Base-by-base conservation (phyloP, 1,140 invertebrate genomes). In the Drosophila erecta region DNA sequence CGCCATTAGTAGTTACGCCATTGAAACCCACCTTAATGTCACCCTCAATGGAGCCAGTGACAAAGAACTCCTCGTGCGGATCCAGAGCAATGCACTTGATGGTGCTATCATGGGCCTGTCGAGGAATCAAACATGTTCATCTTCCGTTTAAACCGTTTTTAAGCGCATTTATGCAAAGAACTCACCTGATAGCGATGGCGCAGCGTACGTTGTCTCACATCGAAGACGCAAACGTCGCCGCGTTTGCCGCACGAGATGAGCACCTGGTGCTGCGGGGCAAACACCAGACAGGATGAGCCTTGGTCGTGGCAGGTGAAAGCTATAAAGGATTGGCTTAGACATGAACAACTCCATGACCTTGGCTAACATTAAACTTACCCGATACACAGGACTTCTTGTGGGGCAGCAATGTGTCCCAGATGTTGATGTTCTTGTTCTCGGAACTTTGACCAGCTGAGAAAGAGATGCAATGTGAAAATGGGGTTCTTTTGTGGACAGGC, bases 381-480 rank as follows among this genome's bases (percentile, higher is more conserved):
- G 97, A 96, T 51, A 99, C 96, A 74, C 98, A 94, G 43, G 97
- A 96, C 93, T 99, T 99, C 84, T 97, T 97, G 81, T 97, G 96
- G 6, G 99, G 99, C 93, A 99, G 94, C 50, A 99, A 94, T 1
- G 98, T 99, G 92, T 99, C 99, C 99, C 99, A 99, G 59, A 99
- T 94, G 50, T 97, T 97, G n/a, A 99, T 97, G 93, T 99, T 99
- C 86, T 97, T 97, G 87, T 97, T 98, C 92, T 99, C 98, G 0
- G 97, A 97, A 91, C 98, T 98, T 90, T 99, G 97, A 14, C 99
- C 99, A 65, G 97, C 98, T 95, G 89, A 2, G 3, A 22, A 38
- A 2, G 11, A 1, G 3, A 46, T 50, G 3, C 10, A 15, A 2
- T 47, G 1, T 30, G 17, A 17, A 37, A 17, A 10, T 4, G 17